Base-by-base conservation (phyloP, 2,888 invertebrate genomes). In the Heteropelma amictum region DNA sequence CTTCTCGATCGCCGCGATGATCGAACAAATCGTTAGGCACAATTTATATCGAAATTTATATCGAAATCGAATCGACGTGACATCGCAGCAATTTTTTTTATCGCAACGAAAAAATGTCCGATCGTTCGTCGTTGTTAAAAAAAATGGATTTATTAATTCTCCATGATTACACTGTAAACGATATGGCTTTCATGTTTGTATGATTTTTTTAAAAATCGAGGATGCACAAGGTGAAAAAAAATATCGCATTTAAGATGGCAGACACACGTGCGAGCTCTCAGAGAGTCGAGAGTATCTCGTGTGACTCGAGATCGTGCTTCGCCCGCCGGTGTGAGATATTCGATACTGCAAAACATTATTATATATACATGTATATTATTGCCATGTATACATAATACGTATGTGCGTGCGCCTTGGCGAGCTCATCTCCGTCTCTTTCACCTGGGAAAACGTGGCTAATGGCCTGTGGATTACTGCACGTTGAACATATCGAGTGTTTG, bases 401-500 rank as follows among this genome's bases (percentile, higher is more conserved):
- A 40, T 45, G 23, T 84, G 84, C 85, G 85, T 85, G 84, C 83
- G 84, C 82, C 83, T 80, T 74, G 60, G 56, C 63, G 42, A 49
- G 47, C 26, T 6, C 4, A 4, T 61, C 61, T 6, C 28, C 54
- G 21, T 30, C 54, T 65, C 56, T 74, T 74, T 38, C 61, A 40
- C 61, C 35, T 38, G 76, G 79, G 79, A 47, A 47, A 80, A 83
- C 83, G 85, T 81, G 81, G 84, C 85, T 88, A 87, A 87, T 88
- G 87, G 87, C 78, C 84, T 82, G 82, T 87, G 84, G 86, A 83
- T 87, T 86, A 85, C 67, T 77, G 65, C 67, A 76, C 73, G 70
- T 73, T 70, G 58, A 40, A 30, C 69, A 69, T 68, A 72, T 63
- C 49, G 67, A 33, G 72, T 45, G 28, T 61, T 30, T 33, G 47